Evolutionary conservation across 1,140 invertebrate species (phyloP).

Genomic region (Cydia strobilella): DNA sequence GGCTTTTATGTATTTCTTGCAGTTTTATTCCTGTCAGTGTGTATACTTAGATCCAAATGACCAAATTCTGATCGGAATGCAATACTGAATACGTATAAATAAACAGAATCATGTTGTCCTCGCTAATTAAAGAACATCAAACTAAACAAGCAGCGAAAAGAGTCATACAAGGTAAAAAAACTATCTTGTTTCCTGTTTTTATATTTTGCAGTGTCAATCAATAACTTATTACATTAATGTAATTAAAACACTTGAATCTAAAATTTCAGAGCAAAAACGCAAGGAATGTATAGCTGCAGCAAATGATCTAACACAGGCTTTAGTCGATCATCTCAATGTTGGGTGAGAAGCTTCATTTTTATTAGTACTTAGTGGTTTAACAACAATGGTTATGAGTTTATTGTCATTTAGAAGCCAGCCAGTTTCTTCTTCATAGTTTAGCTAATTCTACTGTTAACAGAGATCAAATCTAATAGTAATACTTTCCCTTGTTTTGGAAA

Average conservation of each 20-base stretch:
- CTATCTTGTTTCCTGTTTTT: not conserved
- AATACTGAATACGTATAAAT: not conserved
- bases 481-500: too few relatives aligned
- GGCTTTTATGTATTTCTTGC: not conserved
- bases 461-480: too few relatives aligned
- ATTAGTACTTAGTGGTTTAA: not conserved
- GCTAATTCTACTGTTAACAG: too few relatives aligned
- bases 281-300: constrained; percentile 96
- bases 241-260: not conserved
- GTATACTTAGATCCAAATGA: not conserved
- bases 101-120: constrained; percentile 59
- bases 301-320: constrained; percentile 94
- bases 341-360: constrained; percentile 84
- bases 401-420: too few relatives aligned
- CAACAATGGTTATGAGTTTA: too few relatives aligned
- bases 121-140: constrained; percentile 72
- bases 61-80: not conserved
- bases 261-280: constrained; percentile 89
- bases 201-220: not conserved
- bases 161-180: constrained; percentile 62
- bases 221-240: not conserved
- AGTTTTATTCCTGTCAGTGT: not conserved
- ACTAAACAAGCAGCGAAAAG: constrained; percentile 70
- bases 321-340: constrained; percentile 98
- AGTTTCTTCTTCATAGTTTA: too few relatives aligned